phyloP scores from a whole-genome alignment of 1,140 invertebrate species.

The Tetragnatha versicolor region DNA sequence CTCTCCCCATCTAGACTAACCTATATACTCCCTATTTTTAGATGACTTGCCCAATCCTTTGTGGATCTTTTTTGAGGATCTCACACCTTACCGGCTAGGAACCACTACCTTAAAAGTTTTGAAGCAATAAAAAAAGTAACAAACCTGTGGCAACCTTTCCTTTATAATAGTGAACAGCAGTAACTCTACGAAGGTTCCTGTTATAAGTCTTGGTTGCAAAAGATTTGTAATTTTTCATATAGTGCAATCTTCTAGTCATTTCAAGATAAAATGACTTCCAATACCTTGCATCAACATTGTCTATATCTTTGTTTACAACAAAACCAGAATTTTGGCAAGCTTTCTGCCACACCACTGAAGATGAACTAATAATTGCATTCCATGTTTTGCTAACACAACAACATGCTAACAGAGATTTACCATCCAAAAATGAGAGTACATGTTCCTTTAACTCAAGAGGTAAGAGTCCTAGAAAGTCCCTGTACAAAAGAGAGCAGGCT shows the following conservation, averaged over 20 bases:
- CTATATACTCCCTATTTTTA: too few species aligned
- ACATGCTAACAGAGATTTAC: slow-evolving; percentile 30
- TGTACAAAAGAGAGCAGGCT: slow-evolving; percentile 21
- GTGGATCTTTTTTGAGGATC: too few species aligned
- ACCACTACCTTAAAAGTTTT: too few species aligned
- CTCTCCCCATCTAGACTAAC: too few species aligned
- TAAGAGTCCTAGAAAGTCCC: slow-evolving; percentile 51
- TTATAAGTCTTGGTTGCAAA: slow-evolving; percentile 44
- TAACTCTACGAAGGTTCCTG: slow-evolving; percentile 48
- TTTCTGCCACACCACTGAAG: slow-evolving; percentile 40
- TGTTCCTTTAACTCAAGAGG: slow-evolving; percentile 48
- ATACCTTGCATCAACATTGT: slow-evolving; percentile 39
- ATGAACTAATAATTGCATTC: slow-evolving; percentile 47
- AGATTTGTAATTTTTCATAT: slow-evolving; percentile 41
- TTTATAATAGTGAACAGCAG: slow-evolving; percentile 59
- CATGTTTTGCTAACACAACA: slow-evolving; percentile 49
- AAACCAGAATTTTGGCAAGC: slow-evolving; percentile 26
- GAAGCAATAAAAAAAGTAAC: not conserved
- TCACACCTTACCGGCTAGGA: too few species aligned
- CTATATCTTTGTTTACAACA: slow-evolving; percentile 21
- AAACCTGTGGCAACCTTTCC: slow-evolving; percentile 58
- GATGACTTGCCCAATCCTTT: too few species aligned
- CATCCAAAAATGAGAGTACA: slow-evolving; percentile 46
- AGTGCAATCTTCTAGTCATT: slow-evolving; percentile 31
- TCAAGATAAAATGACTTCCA: slow-evolving; percentile 53